A percentile compares a stretch with the other conserved stretches of the same genome.
Evolutionary conservation across 2,797 vertebrate species (phyloP).

Genomic region (Sarcoramphus papa): DNA sequence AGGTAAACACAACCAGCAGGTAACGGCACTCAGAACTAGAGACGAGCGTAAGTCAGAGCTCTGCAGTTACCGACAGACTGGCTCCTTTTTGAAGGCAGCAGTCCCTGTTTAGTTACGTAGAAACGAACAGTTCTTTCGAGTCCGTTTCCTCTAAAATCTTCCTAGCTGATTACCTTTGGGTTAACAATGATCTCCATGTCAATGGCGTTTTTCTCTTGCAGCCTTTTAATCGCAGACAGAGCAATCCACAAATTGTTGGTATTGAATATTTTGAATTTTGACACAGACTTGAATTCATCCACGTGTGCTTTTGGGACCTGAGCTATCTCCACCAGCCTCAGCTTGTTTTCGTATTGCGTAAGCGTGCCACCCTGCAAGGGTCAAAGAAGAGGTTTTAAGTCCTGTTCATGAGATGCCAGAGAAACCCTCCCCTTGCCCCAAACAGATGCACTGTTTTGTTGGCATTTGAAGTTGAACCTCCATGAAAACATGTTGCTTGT

Average conservation of each 20-base stretch:
- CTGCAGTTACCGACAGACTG: rapidly evolving
- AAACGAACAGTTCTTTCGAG: neutral
- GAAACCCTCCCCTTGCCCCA: neutral
- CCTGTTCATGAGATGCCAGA: neutral
- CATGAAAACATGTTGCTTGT: neutral
- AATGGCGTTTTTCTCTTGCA: conserved; percentile 87
- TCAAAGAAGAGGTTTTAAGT: neutral
- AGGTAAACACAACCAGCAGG: neutral
- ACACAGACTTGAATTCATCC: conserved; percentile 97
- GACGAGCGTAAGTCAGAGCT: rapidly evolving
- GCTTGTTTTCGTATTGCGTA: conserved; percentile 90
- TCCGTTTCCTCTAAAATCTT: neutral
- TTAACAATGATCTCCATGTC: conserved; percentile 98
- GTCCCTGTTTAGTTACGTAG: neutral
- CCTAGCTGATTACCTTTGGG: conserved; percentile 82
- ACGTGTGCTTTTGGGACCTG: conserved; percentile 95
- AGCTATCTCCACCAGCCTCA: conserved; percentile 95
- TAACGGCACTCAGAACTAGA: neutral
- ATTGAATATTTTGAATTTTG: conserved; percentile 99
- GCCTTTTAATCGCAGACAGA: conserved; percentile 87
- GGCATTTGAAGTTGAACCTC: neutral
- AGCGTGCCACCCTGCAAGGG: conserved; percentile 89
- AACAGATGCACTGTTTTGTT: neutral
- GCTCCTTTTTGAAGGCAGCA: neutral
- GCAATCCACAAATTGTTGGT: conserved; percentile 99